Evolutionary conservation across 2,113 vertebrate species (phyloP).

Genomic region (Osmerus mordax): DNA sequence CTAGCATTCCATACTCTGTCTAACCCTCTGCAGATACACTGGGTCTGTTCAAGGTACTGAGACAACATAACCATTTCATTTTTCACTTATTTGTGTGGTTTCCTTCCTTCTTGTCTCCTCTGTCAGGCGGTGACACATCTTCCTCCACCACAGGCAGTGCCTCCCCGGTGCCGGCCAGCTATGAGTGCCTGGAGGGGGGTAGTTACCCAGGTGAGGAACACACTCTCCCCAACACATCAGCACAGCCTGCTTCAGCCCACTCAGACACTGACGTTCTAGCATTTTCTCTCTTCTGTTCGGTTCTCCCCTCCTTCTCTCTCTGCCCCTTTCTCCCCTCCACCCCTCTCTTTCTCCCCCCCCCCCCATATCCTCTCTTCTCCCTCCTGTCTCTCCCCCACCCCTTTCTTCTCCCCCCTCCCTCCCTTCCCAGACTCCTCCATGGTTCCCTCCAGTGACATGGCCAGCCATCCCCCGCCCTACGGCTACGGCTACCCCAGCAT

Average conservation of each 20-base stretch:
- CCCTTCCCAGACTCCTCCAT: slow-evolving; percentile 58
- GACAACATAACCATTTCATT: too few relatives aligned
- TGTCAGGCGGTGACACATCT: slow-evolving; percentile 86
- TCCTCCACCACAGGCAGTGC: slow-evolving; percentile 89
- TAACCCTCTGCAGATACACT: too few relatives aligned
- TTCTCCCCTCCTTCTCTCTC: neutral
- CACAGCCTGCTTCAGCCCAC: too few relatives aligned
- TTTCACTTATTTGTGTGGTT: too few relatives aligned
- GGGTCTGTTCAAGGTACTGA: too few relatives aligned
- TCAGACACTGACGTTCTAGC: too few relatives aligned
- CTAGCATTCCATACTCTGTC: too few relatives aligned
- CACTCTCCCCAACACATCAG: too few relatives aligned
- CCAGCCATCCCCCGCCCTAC: slow-evolving; percentile 78
- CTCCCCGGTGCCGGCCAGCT: slow-evolving; percentile 88
- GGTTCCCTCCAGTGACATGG: slow-evolving; percentile 64
- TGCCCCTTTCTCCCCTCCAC: neutral
- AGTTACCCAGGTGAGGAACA: slow-evolving; percentile 78
- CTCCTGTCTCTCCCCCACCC: neutral
- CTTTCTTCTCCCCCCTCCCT: neutral
- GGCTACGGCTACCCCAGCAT: slow-evolving; percentile 84
- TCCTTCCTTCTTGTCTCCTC: neutral
- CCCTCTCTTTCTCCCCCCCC: neutral
- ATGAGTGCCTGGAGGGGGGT: slow-evolving; percentile 90
- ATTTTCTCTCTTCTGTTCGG: neutral
- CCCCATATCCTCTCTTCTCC: neutral